These are phyloP conservation scores for honey bee (Apis mellifera) DNA, from an alignment of 1,140 invertebrate species.

Conservation along the genomic window Amel_HAv3.1 CM009937.2:3178501-3179000, in stretches of 20 bases:
- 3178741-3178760: neutral
- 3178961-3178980: neutral
- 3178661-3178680: neutral
- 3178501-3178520: no score
- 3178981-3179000: neutral
- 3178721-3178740: conserved; percentile 36
- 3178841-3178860: no score
- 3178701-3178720: conserved; percentile 28
- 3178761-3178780: neutral
- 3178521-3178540: no score
- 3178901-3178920: no score
- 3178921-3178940: no score
- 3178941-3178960: no score
- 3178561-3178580: no score
- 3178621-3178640: conserved; percentile 37
- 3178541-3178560: no score
- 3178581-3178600: neutral
- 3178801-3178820: neutral
- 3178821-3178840: no score
- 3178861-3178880: no score
- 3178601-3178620: conserved; percentile 15
- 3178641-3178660: conserved; percentile 59
- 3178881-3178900: no score
- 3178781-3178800: neutral
- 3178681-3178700: conserved; percentile 18